Base-by-base conservation (phyloP, 2,113 vertebrate genomes). In the Penelope pileata region DNA sequence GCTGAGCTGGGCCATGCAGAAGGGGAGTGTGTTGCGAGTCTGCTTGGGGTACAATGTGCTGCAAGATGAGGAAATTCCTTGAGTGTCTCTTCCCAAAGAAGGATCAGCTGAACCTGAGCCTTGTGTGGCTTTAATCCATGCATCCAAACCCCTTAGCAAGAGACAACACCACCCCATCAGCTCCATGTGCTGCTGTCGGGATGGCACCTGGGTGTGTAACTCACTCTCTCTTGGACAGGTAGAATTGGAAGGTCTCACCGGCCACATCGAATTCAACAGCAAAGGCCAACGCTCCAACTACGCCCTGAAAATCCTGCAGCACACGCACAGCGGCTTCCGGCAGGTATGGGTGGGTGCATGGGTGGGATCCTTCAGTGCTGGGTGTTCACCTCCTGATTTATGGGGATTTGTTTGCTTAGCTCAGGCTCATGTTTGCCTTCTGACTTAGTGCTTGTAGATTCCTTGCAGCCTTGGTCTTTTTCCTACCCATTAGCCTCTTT, bases 231-330 rank as follows among this genome's bases (percentile, higher is more conserved):
- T 98, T 98, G 98, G 98, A 99, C 98, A 99, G 99, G 99, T 99
- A 99, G 99, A 99, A 98, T 98, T 99, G 98, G 99, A 99, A 98
- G 99, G 99, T 98, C 98, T 99, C 97, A 99, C 99, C 42, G 99
- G 99, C 96, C 99, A 99, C 98, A 99, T 99, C 56, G 99, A 99
- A 98, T 99, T 99, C 98, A 99, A 99, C 98, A 99, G 99, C 98
- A 99, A 99, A 98, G 99, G 99, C 54, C 99, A 99, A 62, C 96
- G 99, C 34, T 99, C 99, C 68, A 99, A 99, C 98, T 99, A 99
- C 10, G 98, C 98, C 96, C 97, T 99, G 97, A 98, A 99, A 88
- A 99, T 99, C 97, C 98, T 99, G 97, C 99, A 99, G 98, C 99
- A 98, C 97, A 97, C 98, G 1, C 99, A 97, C 68, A 98, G 97